A percentile compares a stretch with the other conserved stretches of the same genome.
Conservation (phyloP, 2,888 invertebrate species). For the Xestia rhomboidea region DNA sequence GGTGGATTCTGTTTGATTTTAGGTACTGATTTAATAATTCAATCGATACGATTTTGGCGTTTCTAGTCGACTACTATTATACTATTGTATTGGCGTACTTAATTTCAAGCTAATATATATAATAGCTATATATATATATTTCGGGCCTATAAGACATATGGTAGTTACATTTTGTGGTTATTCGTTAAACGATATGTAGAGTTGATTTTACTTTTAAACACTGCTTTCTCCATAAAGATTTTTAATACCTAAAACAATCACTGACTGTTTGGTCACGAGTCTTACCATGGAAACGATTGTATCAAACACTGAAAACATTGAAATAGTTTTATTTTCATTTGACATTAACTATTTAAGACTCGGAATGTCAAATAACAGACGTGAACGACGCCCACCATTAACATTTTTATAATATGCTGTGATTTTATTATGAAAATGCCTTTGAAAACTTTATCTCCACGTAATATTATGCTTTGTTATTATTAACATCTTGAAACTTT, state of each 20-base stretch:
- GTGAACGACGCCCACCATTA: neutral
- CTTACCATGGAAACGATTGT: neutral
- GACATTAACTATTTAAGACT: slow-evolving; percentile 7
- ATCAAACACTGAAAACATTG: slow-evolving; percentile 8
- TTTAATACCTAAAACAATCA: neutral
- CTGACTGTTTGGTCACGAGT: neutral
- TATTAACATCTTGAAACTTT: too few relatives aligned
- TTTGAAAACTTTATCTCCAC: neutral
- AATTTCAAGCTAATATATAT: neutral
- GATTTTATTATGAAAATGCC: neutral
- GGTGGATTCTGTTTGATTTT: neutral
- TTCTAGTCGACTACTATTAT: too few relatives aligned
- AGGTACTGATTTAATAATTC: too few relatives aligned
- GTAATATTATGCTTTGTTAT: neutral
- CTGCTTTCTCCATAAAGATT: neutral
- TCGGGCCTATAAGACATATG: neutral
- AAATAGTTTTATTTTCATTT: slow-evolving; percentile 11
- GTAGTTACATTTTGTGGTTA: neutral
- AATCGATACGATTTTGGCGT: too few relatives aligned
- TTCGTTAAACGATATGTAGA: neutral
- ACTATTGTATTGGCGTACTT: neutral
- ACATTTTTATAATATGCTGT: neutral
- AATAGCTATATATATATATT: neutral
- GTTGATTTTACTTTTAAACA: neutral
- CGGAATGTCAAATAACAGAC: neutral